phyloP scores from a whole-genome alignment of 2,888 invertebrate species.

The Tetheella fluctuosa region DNA sequence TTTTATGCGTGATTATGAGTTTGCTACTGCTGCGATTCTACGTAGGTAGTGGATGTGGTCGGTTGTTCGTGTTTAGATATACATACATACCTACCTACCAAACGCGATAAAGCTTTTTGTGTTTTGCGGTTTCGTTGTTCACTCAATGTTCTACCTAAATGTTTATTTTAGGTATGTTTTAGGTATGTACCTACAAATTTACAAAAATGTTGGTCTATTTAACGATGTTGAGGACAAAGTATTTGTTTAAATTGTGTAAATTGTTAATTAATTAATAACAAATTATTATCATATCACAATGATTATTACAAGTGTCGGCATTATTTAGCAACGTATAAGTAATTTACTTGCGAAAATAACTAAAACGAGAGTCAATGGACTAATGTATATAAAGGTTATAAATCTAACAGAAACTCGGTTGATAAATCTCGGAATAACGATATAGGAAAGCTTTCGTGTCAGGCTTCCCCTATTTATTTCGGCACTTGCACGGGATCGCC shows the following conservation, averaged over 20 bases:
- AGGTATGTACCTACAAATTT: too few relatives aligned
- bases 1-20: constrained; percentile 48
- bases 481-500: constrained; percentile 55
- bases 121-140: not conserved
- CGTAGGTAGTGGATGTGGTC: not conserved
- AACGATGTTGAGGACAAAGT: too few relatives aligned
- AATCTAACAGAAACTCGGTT: constrained; percentile 54
- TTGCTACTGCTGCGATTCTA: constrained; percentile 15
- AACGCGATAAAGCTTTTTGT: not conserved
- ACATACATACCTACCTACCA: not conserved
- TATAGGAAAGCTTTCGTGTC: constrained; percentile 58
- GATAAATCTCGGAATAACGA: constrained; percentile 57
- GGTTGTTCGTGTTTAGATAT: not conserved
- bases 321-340: constrained; percentile 13
- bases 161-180: too few relatives aligned
- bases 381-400: constrained; percentile 55
- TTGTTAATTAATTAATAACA: too few relatives aligned
- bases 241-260: too few relatives aligned
- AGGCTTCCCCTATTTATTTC: constrained; percentile 37
- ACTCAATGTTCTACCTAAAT: too few relatives aligned
- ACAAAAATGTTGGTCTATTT: too few relatives aligned
- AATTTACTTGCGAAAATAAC: constrained; percentile 32
- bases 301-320: not conserved
- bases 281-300: not conserved
- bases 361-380: constrained; percentile 48